phyloP scores from a whole-genome alignment of 2,113 vertebrate species.

The Cathartes aura region DNA sequence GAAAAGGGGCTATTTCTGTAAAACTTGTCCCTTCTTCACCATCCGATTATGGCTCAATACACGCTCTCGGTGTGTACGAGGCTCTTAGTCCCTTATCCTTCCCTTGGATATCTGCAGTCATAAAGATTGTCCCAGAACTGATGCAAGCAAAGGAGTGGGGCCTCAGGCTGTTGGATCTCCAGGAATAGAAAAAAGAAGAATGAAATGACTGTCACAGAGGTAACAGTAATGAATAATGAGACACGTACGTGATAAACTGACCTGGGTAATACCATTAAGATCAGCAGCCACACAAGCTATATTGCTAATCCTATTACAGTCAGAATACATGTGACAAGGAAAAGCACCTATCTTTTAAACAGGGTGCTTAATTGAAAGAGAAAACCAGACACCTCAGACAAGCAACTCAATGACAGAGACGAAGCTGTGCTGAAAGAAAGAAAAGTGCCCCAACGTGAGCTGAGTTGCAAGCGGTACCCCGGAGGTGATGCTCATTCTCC shows the following conservation, averaged over 20 bases:
- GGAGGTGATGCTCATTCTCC: background rate
- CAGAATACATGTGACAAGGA: background rate
- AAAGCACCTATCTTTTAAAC: background rate
- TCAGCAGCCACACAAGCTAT: background rate
- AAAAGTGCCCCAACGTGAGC: background rate
- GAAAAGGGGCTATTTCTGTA: background rate
- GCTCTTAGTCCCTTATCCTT: background rate
- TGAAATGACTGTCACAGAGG: background rate
- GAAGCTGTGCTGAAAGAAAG: background rate
- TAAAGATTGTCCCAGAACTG: background rate
- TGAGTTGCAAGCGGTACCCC: fast-evolving
- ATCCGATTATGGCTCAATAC: fast-evolving
- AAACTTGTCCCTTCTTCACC: background rate
- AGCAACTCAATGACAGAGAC: fast-evolving
- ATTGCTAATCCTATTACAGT: background rate
- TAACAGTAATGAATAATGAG: background rate
- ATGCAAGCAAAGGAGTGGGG: background rate
- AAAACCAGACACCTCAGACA: background rate
- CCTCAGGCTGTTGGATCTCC: background rate
- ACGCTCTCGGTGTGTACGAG: fast-evolving
- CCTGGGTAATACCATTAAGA: background rate
- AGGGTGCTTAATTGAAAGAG: background rate
- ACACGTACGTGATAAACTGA: background rate
- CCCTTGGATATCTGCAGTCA: background rate
- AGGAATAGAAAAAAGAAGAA: background rate